Conservation (phyloP, 2,113 vertebrate genomes). For the Sinocyclocheilus maitianheensis region DNA sequence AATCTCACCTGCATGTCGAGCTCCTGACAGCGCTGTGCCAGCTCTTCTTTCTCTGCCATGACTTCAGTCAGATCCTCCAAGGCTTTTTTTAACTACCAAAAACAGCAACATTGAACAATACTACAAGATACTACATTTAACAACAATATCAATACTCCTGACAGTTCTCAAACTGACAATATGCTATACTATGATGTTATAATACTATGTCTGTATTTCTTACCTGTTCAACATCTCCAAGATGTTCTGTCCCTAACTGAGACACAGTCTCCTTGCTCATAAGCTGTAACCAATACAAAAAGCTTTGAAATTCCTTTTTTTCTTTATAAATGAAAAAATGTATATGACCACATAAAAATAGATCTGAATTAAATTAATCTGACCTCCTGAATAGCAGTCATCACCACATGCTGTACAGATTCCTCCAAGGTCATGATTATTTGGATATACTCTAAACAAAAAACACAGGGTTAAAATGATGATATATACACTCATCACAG, state of each 20-base stretch:
- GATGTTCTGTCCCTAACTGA: conserved; percentile 75
- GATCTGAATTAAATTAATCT: conserved; percentile 44
- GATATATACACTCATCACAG: neutral
- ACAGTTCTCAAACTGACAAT: neutral
- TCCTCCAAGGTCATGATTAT: conserved; percentile 98
- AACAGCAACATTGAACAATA: neutral
- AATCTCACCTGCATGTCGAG: conserved; percentile 88
- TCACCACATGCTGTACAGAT: conserved; percentile 96
- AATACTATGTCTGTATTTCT: conserved; percentile 39
- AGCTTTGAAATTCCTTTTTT: neutral
- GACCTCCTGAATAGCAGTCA: conserved; percentile 98
- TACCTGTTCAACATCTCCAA: conserved; percentile 89
- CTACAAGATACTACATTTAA: neutral
- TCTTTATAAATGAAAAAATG: neutral
- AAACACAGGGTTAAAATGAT: neutral
- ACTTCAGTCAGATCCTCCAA: conserved; percentile 85
- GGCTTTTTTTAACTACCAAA: conserved; percentile 84
- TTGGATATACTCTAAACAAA: conserved; percentile 89
- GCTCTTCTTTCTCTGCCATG: conserved; percentile 85
- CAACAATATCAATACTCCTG: neutral
- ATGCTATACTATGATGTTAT: neutral
- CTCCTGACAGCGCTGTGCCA: conserved; percentile 91
- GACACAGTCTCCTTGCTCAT: conserved; percentile 85
- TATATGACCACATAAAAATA: neutral
- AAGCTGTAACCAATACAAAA: conserved; percentile 71